These are phyloP conservation scores for Holothuria glaberrima DNA, from an alignment of 35 echinoderm and acorn worm genomes.

Conservation along the genomic window DNA sequence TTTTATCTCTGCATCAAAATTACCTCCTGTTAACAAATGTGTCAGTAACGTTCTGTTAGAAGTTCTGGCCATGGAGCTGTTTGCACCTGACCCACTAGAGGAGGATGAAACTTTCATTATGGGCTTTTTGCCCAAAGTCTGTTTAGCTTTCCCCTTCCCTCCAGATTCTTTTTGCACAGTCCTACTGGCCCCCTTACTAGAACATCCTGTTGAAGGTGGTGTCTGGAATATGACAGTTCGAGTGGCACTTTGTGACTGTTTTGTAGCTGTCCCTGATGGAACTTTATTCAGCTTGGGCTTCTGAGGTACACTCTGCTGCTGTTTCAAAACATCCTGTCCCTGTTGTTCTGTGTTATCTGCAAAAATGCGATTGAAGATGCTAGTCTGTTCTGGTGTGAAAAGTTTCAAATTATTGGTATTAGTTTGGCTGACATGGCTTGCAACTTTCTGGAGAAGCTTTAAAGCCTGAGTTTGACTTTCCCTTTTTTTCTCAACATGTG, in stretches of 20 bases:
- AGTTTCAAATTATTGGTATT: conserved; percentile 23
- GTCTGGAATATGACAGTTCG: conserved; percentile 45
- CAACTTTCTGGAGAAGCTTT: conserved; percentile 69
- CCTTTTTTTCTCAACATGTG: conserved; percentile 30
- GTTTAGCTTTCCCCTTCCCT: conserved; percentile 8
- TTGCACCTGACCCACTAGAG: conserved; percentile 45
- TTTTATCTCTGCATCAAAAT: background rate
- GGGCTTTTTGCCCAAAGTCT: conserved; percentile 41
- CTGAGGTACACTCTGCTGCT: conserved; percentile 4
- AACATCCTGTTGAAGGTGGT: background rate
- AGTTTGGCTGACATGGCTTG: conserved; percentile 65
- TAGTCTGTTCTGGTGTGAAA: conserved; percentile 23
- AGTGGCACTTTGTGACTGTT: background rate
- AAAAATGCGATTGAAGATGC: conserved; percentile 59
- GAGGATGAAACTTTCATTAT: conserved; percentile 62
- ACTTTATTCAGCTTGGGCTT: conserved; percentile 27
- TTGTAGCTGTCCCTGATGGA: background rate
- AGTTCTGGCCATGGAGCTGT: conserved; percentile 21
- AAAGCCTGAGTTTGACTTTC: conserved; percentile 70
- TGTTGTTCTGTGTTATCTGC: background rate
- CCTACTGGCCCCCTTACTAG: background rate
- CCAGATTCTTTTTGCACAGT: conserved; percentile 20
- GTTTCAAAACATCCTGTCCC: background rate
- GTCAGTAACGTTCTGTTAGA: conserved; percentile 70
- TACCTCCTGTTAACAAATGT: conserved; percentile 82